Conservation (phyloP, 1,140 invertebrate species). For the Drosophila tsacasi region DNA sequence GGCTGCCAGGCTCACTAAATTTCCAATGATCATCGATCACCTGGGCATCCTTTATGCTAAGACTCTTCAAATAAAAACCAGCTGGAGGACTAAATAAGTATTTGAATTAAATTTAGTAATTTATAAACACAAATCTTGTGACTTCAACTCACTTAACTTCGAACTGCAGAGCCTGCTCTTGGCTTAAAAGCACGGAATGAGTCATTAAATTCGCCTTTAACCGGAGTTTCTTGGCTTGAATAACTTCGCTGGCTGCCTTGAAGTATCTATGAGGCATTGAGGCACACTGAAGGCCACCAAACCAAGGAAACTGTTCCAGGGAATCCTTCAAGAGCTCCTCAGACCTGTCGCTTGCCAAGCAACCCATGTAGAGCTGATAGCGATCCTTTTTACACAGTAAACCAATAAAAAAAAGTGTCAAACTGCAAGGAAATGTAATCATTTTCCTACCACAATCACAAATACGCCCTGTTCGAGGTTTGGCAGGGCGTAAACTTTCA, state of each 20-base stretch:
- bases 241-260: not conserved
- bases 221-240: slow-evolving; percentile 9
- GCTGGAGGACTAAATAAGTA: slow-evolving; percentile 25
- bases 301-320: slow-evolving; percentile 29
- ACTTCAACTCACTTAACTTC: slow-evolving; percentile 9
- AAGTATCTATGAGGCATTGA: slow-evolving; percentile 21
- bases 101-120: not conserved
- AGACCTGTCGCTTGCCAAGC: slow-evolving; percentile 12
- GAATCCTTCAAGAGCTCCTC: slow-evolving; percentile 19
- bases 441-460: slow-evolving; percentile 64
- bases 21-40: slow-evolving; percentile 47
- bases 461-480: slow-evolving; percentile 62
- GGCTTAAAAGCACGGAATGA: slow-evolving; percentile 2
- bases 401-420: not conserved
- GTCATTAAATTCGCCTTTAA: not conserved
- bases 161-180: slow-evolving; percentile 13
- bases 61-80: slow-evolving; percentile 32
- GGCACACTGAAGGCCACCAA: slow-evolving; percentile 25
- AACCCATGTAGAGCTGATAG: slow-evolving; percentile 36
- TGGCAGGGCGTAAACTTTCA: slow-evolving; percentile 42
- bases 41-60: slow-evolving; percentile 22
- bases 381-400: slow-evolving; percentile 35
- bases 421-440: too few species aligned
- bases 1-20: slow-evolving; percentile 57
- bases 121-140: not conserved